Evolutionary conservation across 2,113 vertebrate species (phyloP).

Genomic region (Tetrax tetrax): DNA sequence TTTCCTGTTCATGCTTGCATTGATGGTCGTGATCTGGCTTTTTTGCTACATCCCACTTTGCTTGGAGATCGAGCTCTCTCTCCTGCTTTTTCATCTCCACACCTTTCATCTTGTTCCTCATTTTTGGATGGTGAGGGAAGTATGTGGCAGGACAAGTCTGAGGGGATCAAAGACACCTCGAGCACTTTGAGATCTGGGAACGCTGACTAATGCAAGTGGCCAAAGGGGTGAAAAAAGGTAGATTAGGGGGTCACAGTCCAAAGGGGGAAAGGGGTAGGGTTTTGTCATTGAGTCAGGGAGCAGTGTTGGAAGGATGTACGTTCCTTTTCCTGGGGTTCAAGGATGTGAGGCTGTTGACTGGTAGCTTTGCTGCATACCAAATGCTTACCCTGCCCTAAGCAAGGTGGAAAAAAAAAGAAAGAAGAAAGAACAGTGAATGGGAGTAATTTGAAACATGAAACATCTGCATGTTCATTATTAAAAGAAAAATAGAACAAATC

Average conservation of each 20-base stretch:
- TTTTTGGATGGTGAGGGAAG: background rate
- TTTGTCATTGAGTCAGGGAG: background rate
- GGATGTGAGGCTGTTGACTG: background rate
- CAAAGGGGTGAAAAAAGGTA: background rate
- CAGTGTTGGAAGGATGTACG: background rate
- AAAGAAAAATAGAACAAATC: slow-evolving; percentile 1
- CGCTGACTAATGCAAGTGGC: background rate
- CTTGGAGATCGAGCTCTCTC: background rate
- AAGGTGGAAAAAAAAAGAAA: background rate
- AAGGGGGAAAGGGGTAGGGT: background rate
- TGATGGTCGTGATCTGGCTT: background rate
- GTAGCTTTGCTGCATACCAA: background rate
- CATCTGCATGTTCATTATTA: background rate
- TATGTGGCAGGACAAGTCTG: background rate
- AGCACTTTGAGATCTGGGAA: background rate
- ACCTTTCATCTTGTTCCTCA: background rate
- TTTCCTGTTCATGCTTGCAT: background rate
- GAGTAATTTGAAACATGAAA: background rate
- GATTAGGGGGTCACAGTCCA: background rate
- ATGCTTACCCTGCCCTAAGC: background rate
- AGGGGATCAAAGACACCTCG: background rate
- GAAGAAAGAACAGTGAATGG: background rate
- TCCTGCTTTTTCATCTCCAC: background rate
- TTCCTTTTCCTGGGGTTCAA: background rate
- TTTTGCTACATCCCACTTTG: background rate